Conservation (phyloP, 2,797 vertebrate genomes). For the Telmatherina bonti region DNA sequence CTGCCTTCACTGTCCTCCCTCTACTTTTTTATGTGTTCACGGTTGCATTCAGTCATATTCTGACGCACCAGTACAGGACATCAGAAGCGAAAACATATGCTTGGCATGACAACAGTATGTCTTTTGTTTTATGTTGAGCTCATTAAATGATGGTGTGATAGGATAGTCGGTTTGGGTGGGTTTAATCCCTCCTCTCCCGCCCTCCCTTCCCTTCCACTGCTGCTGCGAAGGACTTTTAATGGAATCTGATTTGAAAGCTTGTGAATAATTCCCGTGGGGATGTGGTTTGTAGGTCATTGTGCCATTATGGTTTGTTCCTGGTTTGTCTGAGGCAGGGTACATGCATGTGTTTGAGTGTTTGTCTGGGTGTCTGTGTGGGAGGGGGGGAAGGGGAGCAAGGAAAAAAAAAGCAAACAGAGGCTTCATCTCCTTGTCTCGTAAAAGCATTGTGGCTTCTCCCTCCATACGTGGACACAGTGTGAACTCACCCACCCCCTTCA, state of each 20-base stretch:
- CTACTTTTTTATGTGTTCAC: background rate
- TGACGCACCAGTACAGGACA: constrained; percentile 8
- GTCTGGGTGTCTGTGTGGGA: constrained; percentile 26
- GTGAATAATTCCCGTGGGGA: constrained; percentile 74
- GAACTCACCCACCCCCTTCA: constrained; percentile 25
- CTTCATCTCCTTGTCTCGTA: constrained; percentile 49
- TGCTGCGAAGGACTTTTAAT: constrained; percentile 69
- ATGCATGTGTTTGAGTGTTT: constrained; percentile 23
- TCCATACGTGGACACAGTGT: constrained; percentile 35
- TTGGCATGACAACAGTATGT: constrained; percentile 10
- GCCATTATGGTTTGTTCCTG: constrained; percentile 70
- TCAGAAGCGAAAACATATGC: constrained; percentile 31
- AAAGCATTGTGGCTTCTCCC: constrained; percentile 37
- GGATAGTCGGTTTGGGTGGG: constrained; percentile 15
- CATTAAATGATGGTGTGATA: constrained; percentile 50
- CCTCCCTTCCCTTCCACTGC: background rate
- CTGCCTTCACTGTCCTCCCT: background rate
- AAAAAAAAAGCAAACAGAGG: background rate
- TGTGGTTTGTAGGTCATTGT: constrained; percentile 83
- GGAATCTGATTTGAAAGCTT: constrained; percentile 73
- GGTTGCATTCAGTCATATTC: constrained; percentile 6
- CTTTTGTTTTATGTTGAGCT: constrained; percentile 57
- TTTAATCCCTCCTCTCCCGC: background rate
- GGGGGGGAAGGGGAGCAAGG: constrained; percentile 40
- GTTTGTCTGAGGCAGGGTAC: constrained; percentile 60